A percentile compares a stretch with the other conserved stretches of the same genome.
Evolutionary conservation across 2,888 invertebrate species (phyloP).

Genomic region (Catonia carolina): DNA sequence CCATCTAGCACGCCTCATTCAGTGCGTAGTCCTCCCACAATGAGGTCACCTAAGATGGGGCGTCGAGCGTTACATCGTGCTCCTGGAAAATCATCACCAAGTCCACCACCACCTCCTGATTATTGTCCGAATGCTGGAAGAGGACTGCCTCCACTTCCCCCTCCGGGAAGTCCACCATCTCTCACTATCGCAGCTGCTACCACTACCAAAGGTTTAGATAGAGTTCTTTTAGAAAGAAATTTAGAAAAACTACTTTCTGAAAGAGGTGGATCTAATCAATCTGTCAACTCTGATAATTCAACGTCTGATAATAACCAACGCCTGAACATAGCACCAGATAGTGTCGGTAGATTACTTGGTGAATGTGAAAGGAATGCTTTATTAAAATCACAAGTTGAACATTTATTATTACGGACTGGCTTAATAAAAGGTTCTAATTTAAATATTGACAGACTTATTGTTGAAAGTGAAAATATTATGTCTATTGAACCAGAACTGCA

Average conservation of each 20-base stretch:
- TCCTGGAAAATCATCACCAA: conserved; percentile 41
- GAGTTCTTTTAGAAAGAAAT: conserved; percentile 61
- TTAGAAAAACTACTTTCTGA: conserved; percentile 55
- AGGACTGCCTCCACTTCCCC: conserved; percentile 30
- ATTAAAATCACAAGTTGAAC: conserved; percentile 26
- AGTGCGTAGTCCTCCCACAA: conserved; percentile 49
- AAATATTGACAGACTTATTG: conserved; percentile 18
- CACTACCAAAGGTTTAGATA: conserved; percentile 50
- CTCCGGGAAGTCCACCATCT: conserved; percentile 29
- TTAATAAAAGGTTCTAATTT: conserved; percentile 17
- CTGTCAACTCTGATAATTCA: conserved; percentile 18
- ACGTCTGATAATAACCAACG: neutral
- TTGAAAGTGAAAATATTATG: conserved; percentile 18
- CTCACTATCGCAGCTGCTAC: conserved; percentile 13
- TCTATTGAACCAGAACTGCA: conserved; percentile 24
- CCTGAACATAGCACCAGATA: conserved; percentile 8
- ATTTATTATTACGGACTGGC: conserved; percentile 23
- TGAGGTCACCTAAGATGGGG: conserved; percentile 53
- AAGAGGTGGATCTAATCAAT: conserved; percentile 33
- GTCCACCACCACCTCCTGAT: conserved; percentile 29
- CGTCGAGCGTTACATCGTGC: conserved; percentile 47
- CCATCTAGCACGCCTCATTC: conserved; percentile 12
- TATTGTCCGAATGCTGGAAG: conserved; percentile 19
- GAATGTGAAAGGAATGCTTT: conserved; percentile 13
- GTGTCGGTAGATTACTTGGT: neutral